Evolutionary conservation across 2,113 vertebrate species (phyloP), one percentile per base, ranked within the genome.

Genomic region (Caranx ignobilis): DNA sequence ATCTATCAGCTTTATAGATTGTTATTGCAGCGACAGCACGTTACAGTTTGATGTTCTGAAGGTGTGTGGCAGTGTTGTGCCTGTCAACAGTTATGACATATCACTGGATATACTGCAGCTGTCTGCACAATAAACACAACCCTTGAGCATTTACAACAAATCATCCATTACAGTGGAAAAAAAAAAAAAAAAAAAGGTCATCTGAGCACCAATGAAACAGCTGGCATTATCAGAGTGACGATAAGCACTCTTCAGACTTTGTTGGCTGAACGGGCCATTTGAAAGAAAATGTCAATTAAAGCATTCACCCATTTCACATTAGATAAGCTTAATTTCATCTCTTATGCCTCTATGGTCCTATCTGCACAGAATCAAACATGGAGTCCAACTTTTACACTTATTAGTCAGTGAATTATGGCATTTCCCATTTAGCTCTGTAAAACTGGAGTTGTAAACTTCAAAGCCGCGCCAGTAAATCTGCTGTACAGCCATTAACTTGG

Each of bases 391-490:
- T 79, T 43, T 16, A 9, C 45, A 75, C 43, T 21, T 73, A 73
- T 87, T 67, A 79, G 59, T 52, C 26, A 5, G 61, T 84, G 73
- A 81, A 82, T 85, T 77, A 79, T 61, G 56, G 70, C 62, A 35
- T 76, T 79, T 83, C 80, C 69, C 64, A 32, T 75, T 68, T 65
- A 45, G 75, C 74, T 61, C 71, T 45, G 65, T 82, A 79, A 59
- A 84, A 76, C 15, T 31, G 12, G 50, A 83, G 75, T 63, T 84
- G 67, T 85, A 81, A 88, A 89, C 84, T 85, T 89, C 63, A 86
- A 72, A 87, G 82, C 52, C 1, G 48, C 39, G 77, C 69, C 71
- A 70, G 81, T 82, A 82, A 88, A 85, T 77, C 62, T 83, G 69
- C 71, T 13, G 68, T 60, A 56, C 77, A 74, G 66, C 69, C 59